Evolutionary conservation across 1,140 invertebrate genomes (phyloP), one percentile per base, ranked within the genome.

Genomic region (Drosophila santomea): DNA sequence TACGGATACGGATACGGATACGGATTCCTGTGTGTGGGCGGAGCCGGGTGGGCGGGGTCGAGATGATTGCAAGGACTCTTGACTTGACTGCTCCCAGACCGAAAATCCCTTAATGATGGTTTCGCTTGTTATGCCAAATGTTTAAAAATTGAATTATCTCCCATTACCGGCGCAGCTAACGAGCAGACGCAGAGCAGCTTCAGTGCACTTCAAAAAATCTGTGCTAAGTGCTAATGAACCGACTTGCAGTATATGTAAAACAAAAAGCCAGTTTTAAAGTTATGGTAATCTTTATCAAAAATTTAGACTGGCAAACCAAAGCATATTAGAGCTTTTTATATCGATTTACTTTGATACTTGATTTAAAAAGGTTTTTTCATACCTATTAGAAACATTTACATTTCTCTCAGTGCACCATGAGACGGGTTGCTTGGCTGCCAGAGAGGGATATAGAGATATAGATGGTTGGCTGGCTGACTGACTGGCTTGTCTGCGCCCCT

Each of bases 61-160:
- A 66, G 63, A 47, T 86, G 82, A 77, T 86, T 86, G 82, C 82
- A 52, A 61, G 75, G 64, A 85, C 64, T 48, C 58, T 54, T 47
- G 63, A 57, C 32, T 38, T 54, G 45, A 39, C 61, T 44, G 68
- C 58, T 52, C 32, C 25, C 74, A 76, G 60, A 89, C 71, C 84
- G 62, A 84, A 91, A 91, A 91, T 91, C 90, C 90, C 91, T 91
- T 91, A 91, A 91, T 91, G 86, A 91, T 88, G 90, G 85, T 91
- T 91, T 88, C 80, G 80, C 83, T 91, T 90, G 90, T 91, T 91
- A 91, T 90, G 84, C 90, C 90, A 91, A 91, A 90, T 91, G 90
- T 91, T 90, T 91, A 83, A 88, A 91, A 91, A 91, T 91, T 91
- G 90, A 91, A 91, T 91, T 91, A 91, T 91, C 82, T 91, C 86